Base-by-base conservation (phyloP, 1,140 invertebrate species). In the Drosophila trapezifrons region DNA sequence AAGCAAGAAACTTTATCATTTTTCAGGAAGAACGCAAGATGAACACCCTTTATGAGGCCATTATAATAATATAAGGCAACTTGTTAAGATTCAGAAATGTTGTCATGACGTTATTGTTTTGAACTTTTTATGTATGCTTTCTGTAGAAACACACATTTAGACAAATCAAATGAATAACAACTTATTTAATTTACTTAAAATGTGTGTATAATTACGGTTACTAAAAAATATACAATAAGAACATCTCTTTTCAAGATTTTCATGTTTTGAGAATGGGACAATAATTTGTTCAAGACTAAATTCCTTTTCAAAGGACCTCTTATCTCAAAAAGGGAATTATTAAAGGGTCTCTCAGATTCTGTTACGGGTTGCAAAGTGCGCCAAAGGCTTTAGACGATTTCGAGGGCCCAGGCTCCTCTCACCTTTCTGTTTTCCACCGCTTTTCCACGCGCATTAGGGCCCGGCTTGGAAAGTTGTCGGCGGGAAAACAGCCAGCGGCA, bases 311-410 rank as follows among this genome's bases (percentile, higher is more conserved):
- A 73, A 72, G 57, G 45, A 40, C 32, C 42, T 8, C n/a, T 18
- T 12, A 2, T 27, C 12, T 29, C 3, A 22, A 29, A 29, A 75
- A 54, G 38, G 60, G 13, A 58, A 47, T 47, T 17, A 3, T 47
- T 15, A 5, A 35, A 15, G 20, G 20, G 42, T 22, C 38, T 46
- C 22, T 35, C 7, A 18, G 20, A 20, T 76, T 49, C 38, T 38
- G 22, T 51, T 49, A 43, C 17, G 76, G 51, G 35, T 62, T 47
- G 40, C 51, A 55, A 76, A 82, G 66, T 76, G 79, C 71, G 79
- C 63, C 72, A 77, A 67, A 77, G 76, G 76, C 64, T 83, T 70
- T 63, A 45, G 65, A 54, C 52, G 25, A 54, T 77, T 77, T 77
- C 17, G 40, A 38, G 64, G 12, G 17, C 29, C 71, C 37, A 25